phyloP scores from a whole-genome alignment of 2,888 invertebrate species.

The Acanthococcus lagerstroemiae region DNA sequence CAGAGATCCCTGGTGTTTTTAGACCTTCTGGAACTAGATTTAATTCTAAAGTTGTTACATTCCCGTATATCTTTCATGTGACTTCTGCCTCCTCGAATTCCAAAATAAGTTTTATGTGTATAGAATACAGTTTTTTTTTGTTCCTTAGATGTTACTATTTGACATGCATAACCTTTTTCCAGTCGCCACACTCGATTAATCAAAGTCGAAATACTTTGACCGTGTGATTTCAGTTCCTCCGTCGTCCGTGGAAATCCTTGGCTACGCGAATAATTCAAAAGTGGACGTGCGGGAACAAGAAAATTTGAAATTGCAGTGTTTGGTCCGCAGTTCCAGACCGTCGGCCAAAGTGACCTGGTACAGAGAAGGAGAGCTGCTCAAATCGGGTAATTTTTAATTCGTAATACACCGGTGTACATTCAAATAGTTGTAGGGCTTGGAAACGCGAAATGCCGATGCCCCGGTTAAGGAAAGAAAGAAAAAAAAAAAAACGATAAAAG shows the following conservation, averaged over 20 bases:
- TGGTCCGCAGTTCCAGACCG: slow-evolving; percentile 76
- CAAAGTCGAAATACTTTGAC: too few species aligned
- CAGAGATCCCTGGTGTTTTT: too few species aligned
- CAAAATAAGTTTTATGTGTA: too few species aligned
- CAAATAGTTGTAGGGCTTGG: background rate
- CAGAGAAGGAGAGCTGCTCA: slow-evolving; percentile 65
- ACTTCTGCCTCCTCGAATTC: too few species aligned
- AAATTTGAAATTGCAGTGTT: slow-evolving; percentile 64
- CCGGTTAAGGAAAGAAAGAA: background rate
- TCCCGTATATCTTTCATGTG: too few species aligned
- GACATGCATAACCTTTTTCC: too few species aligned
- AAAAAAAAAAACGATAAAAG: background rate
- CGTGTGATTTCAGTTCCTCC: slow-evolving; percentile 85
- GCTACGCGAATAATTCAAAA: slow-evolving; percentile 63
- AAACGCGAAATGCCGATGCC: background rate
- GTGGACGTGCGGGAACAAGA: slow-evolving; percentile 68
- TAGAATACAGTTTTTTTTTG: too few species aligned
- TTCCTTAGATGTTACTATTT: too few species aligned
- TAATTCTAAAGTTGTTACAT: too few species aligned
- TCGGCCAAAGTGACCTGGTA: slow-evolving; percentile 84
- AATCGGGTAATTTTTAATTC: slow-evolving; percentile 48
- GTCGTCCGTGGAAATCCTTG: slow-evolving; percentile 71
- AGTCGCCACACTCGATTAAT: too few species aligned
- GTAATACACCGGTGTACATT: background rate
- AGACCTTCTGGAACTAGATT: too few species aligned